These are phyloP conservation scores for Lepisosteus oculatus DNA, from an alignment of 2,113 vertebrate genomes.

Conservation along the genomic window DNA sequence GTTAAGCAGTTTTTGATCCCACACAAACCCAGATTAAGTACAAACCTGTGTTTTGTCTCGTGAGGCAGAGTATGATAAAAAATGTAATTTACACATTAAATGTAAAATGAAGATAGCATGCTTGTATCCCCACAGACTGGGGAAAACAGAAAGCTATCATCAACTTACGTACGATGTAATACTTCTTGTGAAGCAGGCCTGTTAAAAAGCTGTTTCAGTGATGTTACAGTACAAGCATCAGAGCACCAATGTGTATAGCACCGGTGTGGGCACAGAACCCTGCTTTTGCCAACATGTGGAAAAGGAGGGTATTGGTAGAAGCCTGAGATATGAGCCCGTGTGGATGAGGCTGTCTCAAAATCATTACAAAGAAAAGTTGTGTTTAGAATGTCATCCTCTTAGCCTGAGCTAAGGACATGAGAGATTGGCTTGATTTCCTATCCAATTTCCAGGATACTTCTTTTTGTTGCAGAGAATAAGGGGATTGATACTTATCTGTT, in stretches of 20 bases:
- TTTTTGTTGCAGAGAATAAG: too few relatives aligned
- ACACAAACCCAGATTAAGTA: conserved; percentile 3
- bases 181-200: neutral
- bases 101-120: neutral
- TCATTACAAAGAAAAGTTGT: neutral
- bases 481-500: too few relatives aligned
- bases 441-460: too few relatives aligned
- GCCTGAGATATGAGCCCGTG: conserved; percentile 8
- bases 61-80: conserved; percentile 4
- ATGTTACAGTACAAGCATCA: conserved; percentile 10
- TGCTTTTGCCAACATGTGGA: neutral
- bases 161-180: neutral
- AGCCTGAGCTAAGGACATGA: too few relatives aligned
- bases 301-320: neutral
- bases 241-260: conserved; percentile 26
- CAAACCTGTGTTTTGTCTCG: conserved; percentile 2
- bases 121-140: neutral
- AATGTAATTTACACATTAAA: neutral
- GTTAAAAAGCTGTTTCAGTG: conserved; percentile 4
- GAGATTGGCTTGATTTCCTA: too few relatives aligned
- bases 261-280: conserved; percentile 2
- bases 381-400: too few relatives aligned
- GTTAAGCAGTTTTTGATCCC: neutral
- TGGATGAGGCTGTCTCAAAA: neutral
- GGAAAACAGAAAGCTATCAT: neutral